A percentile compares a stretch with the other conserved stretches of the same genome.
These are phyloP conservation scores for Oceanodroma tethys DNA, from an alignment of 2,113 vertebrate species.

Conservation along the genomic window DNA sequence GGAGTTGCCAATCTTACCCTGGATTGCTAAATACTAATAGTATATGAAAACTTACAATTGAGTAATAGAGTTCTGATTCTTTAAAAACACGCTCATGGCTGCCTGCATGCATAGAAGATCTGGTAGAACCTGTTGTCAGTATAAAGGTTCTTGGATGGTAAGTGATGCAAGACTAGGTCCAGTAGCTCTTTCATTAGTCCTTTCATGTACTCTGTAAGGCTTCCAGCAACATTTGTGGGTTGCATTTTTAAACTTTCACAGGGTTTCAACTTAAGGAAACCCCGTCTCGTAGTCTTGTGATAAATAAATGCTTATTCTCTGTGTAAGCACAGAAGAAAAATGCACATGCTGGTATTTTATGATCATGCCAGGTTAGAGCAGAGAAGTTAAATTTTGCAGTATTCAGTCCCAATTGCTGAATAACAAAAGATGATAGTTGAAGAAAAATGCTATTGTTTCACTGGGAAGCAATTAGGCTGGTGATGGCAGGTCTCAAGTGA, in stretches of 20 bases:
- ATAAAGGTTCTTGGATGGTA: neutral
- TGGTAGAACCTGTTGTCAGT: neutral
- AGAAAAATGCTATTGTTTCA: slow-evolving; percentile 48
- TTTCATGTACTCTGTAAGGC: neutral
- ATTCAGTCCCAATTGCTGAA: slow-evolving; percentile 4
- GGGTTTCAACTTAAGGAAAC: neutral
- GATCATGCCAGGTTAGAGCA: neutral
- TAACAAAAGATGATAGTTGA: slow-evolving; percentile 27
- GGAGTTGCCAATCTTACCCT: neutral
- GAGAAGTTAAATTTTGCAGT: neutral
- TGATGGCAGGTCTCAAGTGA: slow-evolving; percentile 31
- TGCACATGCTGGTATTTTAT: neutral
- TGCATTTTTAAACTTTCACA: neutral
- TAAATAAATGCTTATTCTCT: neutral
- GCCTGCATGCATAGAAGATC: neutral
- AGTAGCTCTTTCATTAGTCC: neutral
- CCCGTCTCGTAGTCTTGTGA: neutral
- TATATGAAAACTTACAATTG: neutral
- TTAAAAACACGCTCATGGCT: neutral
- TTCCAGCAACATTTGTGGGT: neutral
- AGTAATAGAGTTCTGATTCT: neutral
- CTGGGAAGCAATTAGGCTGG: slow-evolving; percentile 53
- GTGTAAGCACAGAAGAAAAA: neutral
- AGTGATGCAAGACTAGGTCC: neutral
- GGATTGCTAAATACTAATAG: neutral